These are phyloP conservation scores for Eleutherodactylus coqui DNA, from an alignment of 2,797 vertebrate species.

Conservation along the genomic window DNA sequence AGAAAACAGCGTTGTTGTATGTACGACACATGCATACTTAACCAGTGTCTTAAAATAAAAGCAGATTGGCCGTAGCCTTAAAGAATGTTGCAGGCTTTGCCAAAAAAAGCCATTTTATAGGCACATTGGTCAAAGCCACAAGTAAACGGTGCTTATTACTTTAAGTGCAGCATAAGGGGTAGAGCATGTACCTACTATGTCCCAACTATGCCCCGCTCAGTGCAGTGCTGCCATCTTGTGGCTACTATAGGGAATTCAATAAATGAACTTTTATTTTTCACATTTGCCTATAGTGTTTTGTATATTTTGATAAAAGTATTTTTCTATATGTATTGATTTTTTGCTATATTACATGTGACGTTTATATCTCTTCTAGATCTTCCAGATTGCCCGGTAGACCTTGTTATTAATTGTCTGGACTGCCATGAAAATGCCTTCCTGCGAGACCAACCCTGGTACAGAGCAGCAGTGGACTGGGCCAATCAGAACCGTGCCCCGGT, in stretches of 20 bases:
- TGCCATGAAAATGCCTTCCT: slow-evolving; percentile 95
- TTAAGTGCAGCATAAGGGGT: not conserved
- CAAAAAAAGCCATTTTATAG: not conserved
- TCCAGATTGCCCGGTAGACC: slow-evolving; percentile 92
- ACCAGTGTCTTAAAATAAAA: not conserved
- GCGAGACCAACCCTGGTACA: slow-evolving; percentile 96
- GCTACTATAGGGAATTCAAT: not conserved
- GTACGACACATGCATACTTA: no score
- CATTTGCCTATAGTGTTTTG: not conserved
- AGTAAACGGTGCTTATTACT: not conserved
- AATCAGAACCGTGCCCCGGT: slow-evolving; percentile 95
- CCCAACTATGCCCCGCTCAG: no score
- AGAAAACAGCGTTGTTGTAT: no score
- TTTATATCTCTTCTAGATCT: slow-evolving; percentile 80
- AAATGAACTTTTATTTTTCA: no score
- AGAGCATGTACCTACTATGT: not conserved
- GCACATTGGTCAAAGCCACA: not conserved
- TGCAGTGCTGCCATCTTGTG: slow-evolving; percentile 32
- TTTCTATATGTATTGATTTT: not conserved
- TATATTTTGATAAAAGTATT: not conserved
- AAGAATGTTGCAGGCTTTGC: no score
- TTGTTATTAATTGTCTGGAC: slow-evolving; percentile 98
- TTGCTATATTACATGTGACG: not conserved
- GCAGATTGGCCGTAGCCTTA: not conserved
- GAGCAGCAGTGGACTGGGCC: slow-evolving; percentile 93